Evolutionary conservation across 2,113 vertebrate genomes (phyloP), one percentile per base, ranked within the genome.

Genomic region (Alligator sinensis): DNA sequence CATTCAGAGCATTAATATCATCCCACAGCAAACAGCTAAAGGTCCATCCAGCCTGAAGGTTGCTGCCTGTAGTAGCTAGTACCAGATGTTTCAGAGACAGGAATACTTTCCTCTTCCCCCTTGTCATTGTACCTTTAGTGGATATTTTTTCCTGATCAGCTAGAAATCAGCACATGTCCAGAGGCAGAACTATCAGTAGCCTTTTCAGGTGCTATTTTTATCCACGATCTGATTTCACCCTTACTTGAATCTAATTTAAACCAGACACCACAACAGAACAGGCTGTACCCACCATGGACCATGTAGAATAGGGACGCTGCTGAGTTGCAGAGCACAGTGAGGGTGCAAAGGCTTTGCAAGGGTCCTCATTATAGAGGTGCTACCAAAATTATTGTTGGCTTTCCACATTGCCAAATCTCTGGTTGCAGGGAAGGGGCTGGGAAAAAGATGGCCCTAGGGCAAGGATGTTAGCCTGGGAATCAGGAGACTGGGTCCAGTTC

Each of bases 161-260:
- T 91, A 70, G 77, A 62, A 5, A 70, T 72, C 92, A 95, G 95
- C 81, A 6, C 7, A 22, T 78, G 57, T 77, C 89, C 89, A 88
- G 54, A 87, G 93, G 76, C 91, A 63, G 47, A 66, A 93, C 66
- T 81, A 90, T 92, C 94, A 91, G n/a, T 90, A 91, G 60, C 63
- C 84, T 84, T 88, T 92, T 54, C 5, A 66, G 60, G 87, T 87
- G 77, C 95, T 95, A 88, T 94, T 95, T 96, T 96, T 96, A 95
- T 92, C 84, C 28, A 19, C 22, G 5, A 74, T 78, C 89, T 94
- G 21, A 5, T 93, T 96, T 61, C 91, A 74, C 1, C 63, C 84
- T 74, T 93, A 11, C 79, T 92, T 95, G 90, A 62, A 68, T 95
- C 84, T 83, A 66, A 63, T 83, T 90, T n/a, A 62, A 89, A 6